Evolutionary conservation across 2,797 vertebrate species (phyloP), one percentile per base, ranked within the genome.

Genomic region (Phoeniculus purpureus): DNA sequence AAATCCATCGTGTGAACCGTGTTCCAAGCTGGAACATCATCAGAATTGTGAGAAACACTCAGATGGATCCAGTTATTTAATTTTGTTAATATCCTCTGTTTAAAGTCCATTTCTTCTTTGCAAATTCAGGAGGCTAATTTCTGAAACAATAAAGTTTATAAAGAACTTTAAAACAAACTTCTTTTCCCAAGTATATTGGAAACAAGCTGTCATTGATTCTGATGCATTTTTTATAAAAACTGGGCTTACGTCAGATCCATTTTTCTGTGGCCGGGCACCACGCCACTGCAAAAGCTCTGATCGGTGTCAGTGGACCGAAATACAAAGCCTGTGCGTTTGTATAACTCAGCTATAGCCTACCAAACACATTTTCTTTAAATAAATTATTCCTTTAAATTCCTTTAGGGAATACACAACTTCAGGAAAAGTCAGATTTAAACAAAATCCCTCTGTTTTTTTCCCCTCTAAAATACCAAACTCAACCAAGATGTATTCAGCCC

Each of bases 101-200:
- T 77, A 84, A 89, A 80, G 82, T 19, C 13, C 26, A 12, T 89
- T 85, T 77, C 52, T 80, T 82, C n/a, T 72, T 77, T 87, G 65
- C 47, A 75, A 87, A 89, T 50, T 83, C 40, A 75, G 56, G 78
- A 68, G 55, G 26, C 4, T 73, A 19, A 75, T 65, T 84, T 89
- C 16, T 81, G 37, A 83, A 85, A 65, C 2, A 34, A 78, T 9
- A 20, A 13, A 5, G 23, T 77, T 78, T 93, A 66, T 54, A 13
- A 73, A 32, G 11, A 68, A 79, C 12, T 45, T 72, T 27, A 16
- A 29, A 73, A 59, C 61, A 81, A 48, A 3, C 25, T 51, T 58
- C 13, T 64, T 58, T 87, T 32, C n/a, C 25, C 40, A n/a, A 50
- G 68, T 55, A 21, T 34, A 62, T 66, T 66, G 81, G 59, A 88